Percentiles rank a stretch among this genome's conserved stretches.
These are phyloP conservation scores for Lontra canadensis DNA, from an alignment of 2,113 vertebrate genomes.

Conservation along the genomic window DNA sequence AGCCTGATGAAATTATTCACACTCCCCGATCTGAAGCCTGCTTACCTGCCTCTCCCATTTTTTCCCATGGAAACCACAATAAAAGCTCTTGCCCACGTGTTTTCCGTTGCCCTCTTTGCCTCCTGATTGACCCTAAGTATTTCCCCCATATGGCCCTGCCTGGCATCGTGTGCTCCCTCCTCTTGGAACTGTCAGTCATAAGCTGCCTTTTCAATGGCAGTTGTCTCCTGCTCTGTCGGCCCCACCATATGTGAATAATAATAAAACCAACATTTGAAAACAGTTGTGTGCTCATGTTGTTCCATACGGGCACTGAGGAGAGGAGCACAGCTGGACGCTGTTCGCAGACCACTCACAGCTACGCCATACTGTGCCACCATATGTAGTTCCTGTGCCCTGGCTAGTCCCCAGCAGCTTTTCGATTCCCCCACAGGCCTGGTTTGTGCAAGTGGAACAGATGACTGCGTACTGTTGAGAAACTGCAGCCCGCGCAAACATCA, in stretches of 20 bases:
- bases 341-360: neutral
- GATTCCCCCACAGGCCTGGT: neutral
- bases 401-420: neutral
- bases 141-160: neutral
- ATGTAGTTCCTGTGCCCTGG: neutral
- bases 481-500: neutral
- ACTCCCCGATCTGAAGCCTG: neutral
- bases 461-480: neutral
- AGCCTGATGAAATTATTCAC: neutral
- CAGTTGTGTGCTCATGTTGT: neutral
- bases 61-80: neutral
- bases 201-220: neutral
- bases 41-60: neutral
- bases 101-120: neutral
- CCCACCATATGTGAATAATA: neutral
- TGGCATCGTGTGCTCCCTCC: neutral
- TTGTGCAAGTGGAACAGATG: neutral
- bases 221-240: slow-evolving; percentile 9
- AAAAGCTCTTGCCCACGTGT: neutral
- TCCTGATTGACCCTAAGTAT: neutral
- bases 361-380: neutral
- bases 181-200: neutral
- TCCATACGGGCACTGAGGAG: neutral
- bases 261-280: neutral
- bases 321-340: neutral